Base-by-base conservation (phyloP, 2,113 vertebrate genomes). In the Mystacornis crossleyi region DNA sequence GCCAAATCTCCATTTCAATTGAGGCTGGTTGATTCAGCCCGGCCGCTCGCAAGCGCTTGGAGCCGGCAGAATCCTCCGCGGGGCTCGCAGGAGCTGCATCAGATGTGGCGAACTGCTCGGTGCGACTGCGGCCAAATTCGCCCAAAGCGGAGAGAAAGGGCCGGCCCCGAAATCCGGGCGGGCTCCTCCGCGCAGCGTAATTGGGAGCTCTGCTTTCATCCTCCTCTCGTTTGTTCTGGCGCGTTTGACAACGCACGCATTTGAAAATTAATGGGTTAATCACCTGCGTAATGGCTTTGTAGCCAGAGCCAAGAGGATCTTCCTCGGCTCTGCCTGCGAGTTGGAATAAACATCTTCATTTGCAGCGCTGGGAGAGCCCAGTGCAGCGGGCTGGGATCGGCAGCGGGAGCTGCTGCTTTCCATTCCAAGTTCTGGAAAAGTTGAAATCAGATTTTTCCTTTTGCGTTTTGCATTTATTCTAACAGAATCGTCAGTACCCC, bases 261-360 rank as follows among this genome's bases (percentile, higher is more conserved):
- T 54, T n/a, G 90, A 66, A 88, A 95, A 97, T 62, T 70, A 94
- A 95, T 51, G 92, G 71, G 92, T 90, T 94, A 55, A 96, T 96
- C 95, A 94, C 95, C 95, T 47, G 71, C 92, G 34, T 58, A 40
- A 91, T 94, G 91, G 53, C 84, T 93, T 80, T 82, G 83, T 18
- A 91, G 73, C 4, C 36, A 93, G 7, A 1, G 58, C 94, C 87
- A 17, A 28, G 71, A 80, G 64, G 67, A 90, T 81, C 85, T 40
- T 58, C 74, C 67, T 26, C 25, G 29, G 48, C 88, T 70, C 82
- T 48, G 40, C 72, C 66, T 62, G 34, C 24, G 38, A 83, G 29
- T 11, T 45, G 73, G 66, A 86, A 80, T 94, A 80, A 93, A 47
- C 67, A 47, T 54, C 93, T 91, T 94, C 84, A 57, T 95, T 25